Evolutionary conservation across 2,797 vertebrate genomes (phyloP).

Genomic region (Gadopsis marmoratus): DNA sequence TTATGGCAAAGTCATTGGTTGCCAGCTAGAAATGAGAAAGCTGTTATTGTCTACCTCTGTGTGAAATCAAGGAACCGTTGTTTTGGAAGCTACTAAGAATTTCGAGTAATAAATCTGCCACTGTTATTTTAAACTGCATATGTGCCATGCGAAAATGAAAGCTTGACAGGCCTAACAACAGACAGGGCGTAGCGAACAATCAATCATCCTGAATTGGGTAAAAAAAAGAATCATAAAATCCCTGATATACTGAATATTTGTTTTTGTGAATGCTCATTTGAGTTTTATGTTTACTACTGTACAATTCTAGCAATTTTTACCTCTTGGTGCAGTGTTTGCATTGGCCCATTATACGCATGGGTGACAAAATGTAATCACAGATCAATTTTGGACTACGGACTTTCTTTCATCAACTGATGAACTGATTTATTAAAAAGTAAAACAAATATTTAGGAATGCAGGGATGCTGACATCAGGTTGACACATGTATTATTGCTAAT

Average conservation of each 20-base stretch:
- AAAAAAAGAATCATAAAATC: background rate
- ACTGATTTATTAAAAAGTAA: conserved; percentile 48
- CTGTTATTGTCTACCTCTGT: conserved; percentile 36
- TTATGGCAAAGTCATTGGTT: background rate
- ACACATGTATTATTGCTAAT: conserved; percentile 61
- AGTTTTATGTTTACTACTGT: conserved; percentile 54
- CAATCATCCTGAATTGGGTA: conserved; percentile 19
- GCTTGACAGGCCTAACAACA: background rate
- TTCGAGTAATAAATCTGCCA: background rate
- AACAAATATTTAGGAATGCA: conserved; percentile 43
- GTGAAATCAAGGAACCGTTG: conserved; percentile 11
- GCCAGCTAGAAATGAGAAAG: background rate
- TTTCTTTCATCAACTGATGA: conserved; percentile 27
- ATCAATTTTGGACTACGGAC: conserved; percentile 35
- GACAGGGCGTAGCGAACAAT: conserved; percentile 30
- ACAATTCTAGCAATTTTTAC: conserved; percentile 54
- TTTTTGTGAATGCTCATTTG: conserved; percentile 51
- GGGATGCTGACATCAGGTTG: conserved; percentile 65
- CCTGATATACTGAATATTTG: conserved; percentile 19
- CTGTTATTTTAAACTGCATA: conserved; percentile 1
- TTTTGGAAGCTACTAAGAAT: background rate
- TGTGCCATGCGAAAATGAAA: background rate
- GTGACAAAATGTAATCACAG: conserved; percentile 43
- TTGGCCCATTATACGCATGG: conserved; percentile 23
- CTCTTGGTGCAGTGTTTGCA: conserved; percentile 51